Evolutionary conservation across 2,797 vertebrate genomes (phyloP), one percentile per base, ranked within the genome.

Genomic region (Coregonus sp.): DNA sequence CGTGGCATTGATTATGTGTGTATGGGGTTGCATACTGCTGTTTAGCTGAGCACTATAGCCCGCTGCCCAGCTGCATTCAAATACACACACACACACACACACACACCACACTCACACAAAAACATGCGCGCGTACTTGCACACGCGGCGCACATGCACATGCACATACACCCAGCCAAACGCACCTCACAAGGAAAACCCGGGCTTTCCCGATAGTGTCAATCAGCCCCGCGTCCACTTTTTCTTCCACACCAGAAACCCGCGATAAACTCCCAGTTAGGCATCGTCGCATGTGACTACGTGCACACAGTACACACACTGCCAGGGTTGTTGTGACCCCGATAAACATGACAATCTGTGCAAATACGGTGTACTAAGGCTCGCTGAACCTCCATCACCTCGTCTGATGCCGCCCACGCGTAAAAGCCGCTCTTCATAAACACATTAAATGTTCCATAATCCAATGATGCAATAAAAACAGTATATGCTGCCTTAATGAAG

Each of bases 201-300:
- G 89, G 91, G 89, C 86, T 89, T 89, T 86, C 90, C 90, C 87
- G 82, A 84, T 85, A 81, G 86, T 90, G 87, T 87, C 88, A 89
- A 85, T 82, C 70, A 29, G 29, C 51, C 50, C 35, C 47, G 70
- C n/a, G 25, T 54, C 70, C 25, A 2, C 5, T 33, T 86, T 80
- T 72, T 75, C 85, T 86, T 87, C 87, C 86, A 85, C 84, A 79
- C 81, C 85, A 88, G 80, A 88, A 78, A 70, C 37, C 14, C 1
- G 75, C 73, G 70, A 74, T 65, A 73, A 65, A 11, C 52, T 40
- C 4, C 40, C 40, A 47, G 40, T 47, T 47, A 47, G n/a, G 59
- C 84, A 77, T 80, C 68, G 82, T 80, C 61, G 84, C 86, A 73
- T 89, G 88, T 88, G 86, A 88, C 82, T 74, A 78, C 76, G 75